Evolutionary conservation across 2,888 invertebrate genomes (phyloP).

Genomic region (Deilephila porcellus): DNA sequence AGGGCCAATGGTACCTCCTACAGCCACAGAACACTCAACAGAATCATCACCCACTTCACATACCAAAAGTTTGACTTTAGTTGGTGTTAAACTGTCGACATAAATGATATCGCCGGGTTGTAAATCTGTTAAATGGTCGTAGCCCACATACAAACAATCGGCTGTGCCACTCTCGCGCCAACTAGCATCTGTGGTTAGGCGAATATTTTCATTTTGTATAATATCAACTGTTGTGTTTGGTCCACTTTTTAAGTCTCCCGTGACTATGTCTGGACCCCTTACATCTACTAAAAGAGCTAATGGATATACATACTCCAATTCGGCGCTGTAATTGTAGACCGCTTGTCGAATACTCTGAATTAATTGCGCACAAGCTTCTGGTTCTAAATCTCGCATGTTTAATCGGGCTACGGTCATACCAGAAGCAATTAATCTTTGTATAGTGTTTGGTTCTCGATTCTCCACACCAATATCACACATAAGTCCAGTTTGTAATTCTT

Average conservation of each 20-base stretch:
- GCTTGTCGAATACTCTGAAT: conserved; percentile 78
- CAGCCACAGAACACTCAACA: conserved; percentile 79
- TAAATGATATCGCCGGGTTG: conserved; percentile 77
- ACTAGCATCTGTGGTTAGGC: conserved; percentile 79
- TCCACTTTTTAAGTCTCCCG: conserved; percentile 75
- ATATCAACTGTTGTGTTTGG: conserved; percentile 66
- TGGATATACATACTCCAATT: conserved; percentile 78
- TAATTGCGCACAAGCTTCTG: conserved; percentile 72
- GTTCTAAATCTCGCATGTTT: conserved; percentile 73
- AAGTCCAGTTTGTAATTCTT: conserved; percentile 75
- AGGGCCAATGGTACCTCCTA: conserved; percentile 81
- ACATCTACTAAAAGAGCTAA: conserved; percentile 76
- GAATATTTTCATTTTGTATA: conserved; percentile 64
- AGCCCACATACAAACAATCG: conserved; percentile 83
- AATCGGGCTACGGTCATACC: conserved; percentile 80
- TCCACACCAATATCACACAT: conserved; percentile 77
- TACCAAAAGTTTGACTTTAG: conserved; percentile 68
- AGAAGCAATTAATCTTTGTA: conserved; percentile 75
- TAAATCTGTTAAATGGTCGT: conserved; percentile 80
- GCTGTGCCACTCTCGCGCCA: conserved; percentile 83
- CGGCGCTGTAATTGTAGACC: conserved; percentile 77
- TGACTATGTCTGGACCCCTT: conserved; percentile 71
- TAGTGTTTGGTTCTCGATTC: conserved; percentile 68
- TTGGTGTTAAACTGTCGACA: conserved; percentile 73
- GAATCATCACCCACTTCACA: conserved; percentile 74